Percentiles rank a stretch among this genome's conserved stretches.
Conservation (phyloP, 2,888 invertebrate genomes). For the Beris chalybata region DNA sequence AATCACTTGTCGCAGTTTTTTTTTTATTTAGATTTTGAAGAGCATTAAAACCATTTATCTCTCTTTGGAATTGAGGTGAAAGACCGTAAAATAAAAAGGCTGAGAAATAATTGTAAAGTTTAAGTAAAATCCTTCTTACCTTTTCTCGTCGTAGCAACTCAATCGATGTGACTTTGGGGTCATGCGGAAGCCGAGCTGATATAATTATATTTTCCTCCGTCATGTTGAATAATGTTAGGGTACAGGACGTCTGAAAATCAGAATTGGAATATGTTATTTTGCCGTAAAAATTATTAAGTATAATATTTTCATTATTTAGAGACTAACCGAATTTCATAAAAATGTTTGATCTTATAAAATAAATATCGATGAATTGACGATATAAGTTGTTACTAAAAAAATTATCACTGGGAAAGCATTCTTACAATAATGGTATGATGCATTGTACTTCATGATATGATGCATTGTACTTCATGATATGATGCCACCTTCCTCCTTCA, state of each 20-base stretch:
- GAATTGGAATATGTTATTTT: no score
- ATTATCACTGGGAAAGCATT: no score
- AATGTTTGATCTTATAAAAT: no score
- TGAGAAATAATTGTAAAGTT: conserved; percentile 22
- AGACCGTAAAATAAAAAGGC: conserved; percentile 26
- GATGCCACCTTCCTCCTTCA: no score
- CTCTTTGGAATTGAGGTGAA: conserved; percentile 16
- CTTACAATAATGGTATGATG: no score
- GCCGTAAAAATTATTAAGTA: no score
- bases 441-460: no score
- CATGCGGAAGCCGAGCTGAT: conserved; percentile 73
- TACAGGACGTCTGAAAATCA: conserved; percentile 75
- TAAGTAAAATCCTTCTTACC: conserved; percentile 56
- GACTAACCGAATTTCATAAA: no score
- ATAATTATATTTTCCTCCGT: conserved; percentile 88
- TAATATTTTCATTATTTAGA: no score
- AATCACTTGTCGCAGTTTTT: conserved; percentile 21
- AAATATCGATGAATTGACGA: no score
- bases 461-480: no score
- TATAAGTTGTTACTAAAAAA: no score
- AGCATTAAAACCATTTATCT: conserved; percentile 4
- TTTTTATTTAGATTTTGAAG: conserved; percentile 19
- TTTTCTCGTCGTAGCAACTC: conserved; percentile 72
- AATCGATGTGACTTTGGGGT: conserved; percentile 65
- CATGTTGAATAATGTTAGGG: conserved; percentile 80